Conservation (phyloP, 1,140 invertebrate genomes). For the Neoseiulus cucumeris region DNA sequence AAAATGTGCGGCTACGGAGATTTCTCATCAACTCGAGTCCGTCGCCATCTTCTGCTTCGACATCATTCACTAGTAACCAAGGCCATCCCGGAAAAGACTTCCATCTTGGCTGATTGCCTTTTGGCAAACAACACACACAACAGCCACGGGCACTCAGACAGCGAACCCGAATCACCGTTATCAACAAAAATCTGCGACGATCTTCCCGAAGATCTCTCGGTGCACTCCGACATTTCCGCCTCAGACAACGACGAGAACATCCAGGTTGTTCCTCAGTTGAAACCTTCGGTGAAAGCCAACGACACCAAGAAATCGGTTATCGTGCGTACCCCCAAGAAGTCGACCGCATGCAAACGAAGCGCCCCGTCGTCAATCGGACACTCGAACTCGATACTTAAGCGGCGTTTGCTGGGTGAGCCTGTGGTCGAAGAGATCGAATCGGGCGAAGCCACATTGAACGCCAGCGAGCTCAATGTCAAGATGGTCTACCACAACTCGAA, state of each 20-base stretch:
- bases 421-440: neutral
- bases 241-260: constrained; percentile 5
- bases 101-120: neutral
- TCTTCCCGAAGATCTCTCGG: neutral
- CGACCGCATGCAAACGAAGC: neutral
- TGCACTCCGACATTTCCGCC: neutral
- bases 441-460: neutral
- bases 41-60: neutral
- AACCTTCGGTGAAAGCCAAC: neutral
- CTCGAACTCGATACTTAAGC: neutral
- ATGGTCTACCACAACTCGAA: constrained; percentile 8
- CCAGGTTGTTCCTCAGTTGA: neutral
- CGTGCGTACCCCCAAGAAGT: constrained; percentile 4
- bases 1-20: constrained; percentile 6
- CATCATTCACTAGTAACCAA: neutral
- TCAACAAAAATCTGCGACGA: neutral
- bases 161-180: neutral
- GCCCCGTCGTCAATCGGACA: neutral
- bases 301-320: neutral
- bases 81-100: neutral
- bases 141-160: neutral
- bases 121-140: neutral
- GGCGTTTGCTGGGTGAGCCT: neutral
- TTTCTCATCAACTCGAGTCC: neutral
- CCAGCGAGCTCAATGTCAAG: constrained; percentile 4